Evolutionary conservation across 2,888 invertebrate species (phyloP).

Genomic region (Drosophila lutescens): DNA sequence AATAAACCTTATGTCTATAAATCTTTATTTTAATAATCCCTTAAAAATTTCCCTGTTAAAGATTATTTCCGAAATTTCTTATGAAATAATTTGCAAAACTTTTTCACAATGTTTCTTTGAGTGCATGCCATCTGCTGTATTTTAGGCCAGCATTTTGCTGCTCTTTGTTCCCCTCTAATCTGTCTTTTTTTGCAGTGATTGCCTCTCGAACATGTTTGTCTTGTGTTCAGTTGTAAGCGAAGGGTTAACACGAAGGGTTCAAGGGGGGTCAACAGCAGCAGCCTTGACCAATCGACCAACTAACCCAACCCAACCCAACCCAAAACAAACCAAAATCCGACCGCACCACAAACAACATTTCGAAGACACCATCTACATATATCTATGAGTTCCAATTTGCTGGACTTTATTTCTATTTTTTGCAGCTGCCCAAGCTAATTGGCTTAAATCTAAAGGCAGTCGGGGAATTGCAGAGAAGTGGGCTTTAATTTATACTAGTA

Average conservation of each 20-base stretch:
- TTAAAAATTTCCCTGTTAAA: not conserved
- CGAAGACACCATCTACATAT: slow-evolving; percentile 49
- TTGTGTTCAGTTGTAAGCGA: slow-evolving; percentile 18
- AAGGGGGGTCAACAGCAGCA: slow-evolving; percentile 24
- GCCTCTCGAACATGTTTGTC: slow-evolving; percentile 40
- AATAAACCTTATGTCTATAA: no score
- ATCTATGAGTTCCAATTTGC: slow-evolving; percentile 48
- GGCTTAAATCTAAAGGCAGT: slow-evolving; percentile 70
- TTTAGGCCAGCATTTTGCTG: slow-evolving; percentile 10
- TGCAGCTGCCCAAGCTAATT: slow-evolving; percentile 58
- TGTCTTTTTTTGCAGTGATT: slow-evolving; percentile 30
- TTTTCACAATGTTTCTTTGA: not conserved
- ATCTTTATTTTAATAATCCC: no score
- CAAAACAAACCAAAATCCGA: slow-evolving; percentile 17
- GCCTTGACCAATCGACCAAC: slow-evolving; percentile 43
- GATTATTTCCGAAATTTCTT: not conserved
- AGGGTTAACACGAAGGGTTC: slow-evolving; percentile 13
- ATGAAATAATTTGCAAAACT: not conserved
- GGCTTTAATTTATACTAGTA: slow-evolving; percentile 12
- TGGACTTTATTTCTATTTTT: slow-evolving; percentile 32
- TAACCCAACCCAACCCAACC: slow-evolving; percentile 27
- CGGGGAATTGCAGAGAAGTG: slow-evolving; percentile 19
- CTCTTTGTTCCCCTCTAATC: slow-evolving; percentile 20
- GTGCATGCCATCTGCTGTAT: not conserved
- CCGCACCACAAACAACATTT: slow-evolving; percentile 22